Evolutionary conservation across 2,113 vertebrate genomes (phyloP).

Genomic region (Notothenia coriiceps): DNA sequence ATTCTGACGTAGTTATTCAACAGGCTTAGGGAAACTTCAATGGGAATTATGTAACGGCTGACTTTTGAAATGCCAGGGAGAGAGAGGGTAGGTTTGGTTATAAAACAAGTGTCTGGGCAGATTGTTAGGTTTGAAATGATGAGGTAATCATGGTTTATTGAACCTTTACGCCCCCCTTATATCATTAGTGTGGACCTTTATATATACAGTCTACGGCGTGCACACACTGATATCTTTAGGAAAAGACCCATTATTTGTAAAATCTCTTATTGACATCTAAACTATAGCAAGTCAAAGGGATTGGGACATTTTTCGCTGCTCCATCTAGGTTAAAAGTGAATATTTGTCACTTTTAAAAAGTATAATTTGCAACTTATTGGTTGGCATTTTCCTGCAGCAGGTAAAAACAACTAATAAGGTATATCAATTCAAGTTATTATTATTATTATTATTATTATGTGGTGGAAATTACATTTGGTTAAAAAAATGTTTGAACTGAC

Average conservation of each 20-base stretch:
- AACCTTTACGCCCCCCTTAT: background rate
- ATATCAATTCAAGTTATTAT: too few species aligned
- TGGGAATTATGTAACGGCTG: slow-evolving; percentile 6
- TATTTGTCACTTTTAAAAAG: background rate
- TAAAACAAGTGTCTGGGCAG: background rate
- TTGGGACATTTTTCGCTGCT: too few species aligned
- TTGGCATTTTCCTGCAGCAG: background rate
- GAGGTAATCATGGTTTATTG: background rate
- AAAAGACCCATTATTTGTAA: too few species aligned
- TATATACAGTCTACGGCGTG: too few species aligned
- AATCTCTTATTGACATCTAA: background rate
- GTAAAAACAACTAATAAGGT: background rate
- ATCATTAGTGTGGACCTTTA: background rate
- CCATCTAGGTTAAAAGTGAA: too few species aligned
- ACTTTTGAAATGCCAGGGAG: slow-evolving; percentile 13
- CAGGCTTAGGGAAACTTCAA: slow-evolving; percentile 20
- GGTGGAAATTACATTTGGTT: background rate
- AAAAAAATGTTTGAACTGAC: too few species aligned
- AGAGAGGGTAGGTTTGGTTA: background rate
- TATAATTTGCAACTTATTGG: background rate
- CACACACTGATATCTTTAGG: background rate
- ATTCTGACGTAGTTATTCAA: slow-evolving; percentile 11
- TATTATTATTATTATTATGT: background rate
- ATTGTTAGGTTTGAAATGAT: background rate
- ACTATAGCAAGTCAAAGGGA: too few species aligned